Evolutionary conservation across 2,113 vertebrate genomes (phyloP), one percentile per base, ranked within the genome.

Genomic region (Leptobrachium leishanense): DNA sequence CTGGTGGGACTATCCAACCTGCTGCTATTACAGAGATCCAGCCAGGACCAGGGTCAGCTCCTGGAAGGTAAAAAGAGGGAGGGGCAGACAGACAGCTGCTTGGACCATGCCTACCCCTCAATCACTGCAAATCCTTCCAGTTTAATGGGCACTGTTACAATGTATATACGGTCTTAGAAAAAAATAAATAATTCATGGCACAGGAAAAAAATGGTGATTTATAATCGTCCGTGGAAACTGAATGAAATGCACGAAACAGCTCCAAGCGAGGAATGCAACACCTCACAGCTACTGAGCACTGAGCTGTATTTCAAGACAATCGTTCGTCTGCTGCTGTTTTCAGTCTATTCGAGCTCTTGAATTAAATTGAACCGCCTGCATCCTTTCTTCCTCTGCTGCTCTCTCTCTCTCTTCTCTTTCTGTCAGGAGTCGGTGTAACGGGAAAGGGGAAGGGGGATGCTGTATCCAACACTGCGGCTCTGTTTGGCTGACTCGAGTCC

Each of bases 1-100:
- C 53, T 81, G 78, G 71, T 81, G 78, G 78, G 78, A 81, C 71
- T 31, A 72, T 73, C 74, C 74, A 42, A 57, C 46, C 50, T 68
- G 50, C 69, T 59, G 55, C 69, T 72, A 72, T 12, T 7, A 76
- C 11, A 53, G 63, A 67, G 43, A 63, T 80, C 64, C 63, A 54
- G 63, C 74, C 77, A 81, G 78, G 71, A 81, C 78, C 78, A 74
- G 71, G 78, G 78, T 81, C 71, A 81, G 78, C 78, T 53, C 71
- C 72, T 69, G n/a, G 15, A 57, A 74, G 46, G 53, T 7, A 50
- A 15, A 46, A 74, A 62, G 55, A 15, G 53, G 72, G 71, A 80
- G 78, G 78, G 78, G 64, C 64, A 62, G 63, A 12, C 8, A 66
- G 13, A 76, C 54, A 6, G 43, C 74, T 55, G 46, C 74, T 54